Conservation (phyloP, 1,140 invertebrate genomes). For the Neodiprion pinetum region DNA sequence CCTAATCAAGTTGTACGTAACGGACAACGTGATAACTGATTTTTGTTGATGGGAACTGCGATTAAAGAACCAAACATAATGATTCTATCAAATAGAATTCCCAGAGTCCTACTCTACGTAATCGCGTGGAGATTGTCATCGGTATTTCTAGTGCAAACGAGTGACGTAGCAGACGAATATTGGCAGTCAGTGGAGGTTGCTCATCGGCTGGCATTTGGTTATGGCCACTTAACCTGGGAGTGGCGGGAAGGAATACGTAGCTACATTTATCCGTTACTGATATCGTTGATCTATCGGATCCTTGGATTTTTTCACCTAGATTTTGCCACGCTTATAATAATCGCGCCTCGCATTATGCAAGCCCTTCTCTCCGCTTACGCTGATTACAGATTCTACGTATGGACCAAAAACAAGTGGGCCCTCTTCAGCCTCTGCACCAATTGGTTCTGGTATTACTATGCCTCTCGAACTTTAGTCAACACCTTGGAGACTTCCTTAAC, state of each 20-base stretch:
- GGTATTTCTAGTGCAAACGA: conserved; percentile 78
- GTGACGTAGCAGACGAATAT: conserved; percentile 91
- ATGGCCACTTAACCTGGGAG: conserved; percentile 93
- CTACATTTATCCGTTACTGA: conserved; percentile 80
- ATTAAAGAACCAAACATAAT: neutral
- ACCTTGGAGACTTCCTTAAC: conserved; percentile 82
- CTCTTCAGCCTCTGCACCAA: conserved; percentile 70
- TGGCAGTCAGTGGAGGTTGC: conserved; percentile 93
- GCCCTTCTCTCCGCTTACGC: conserved; percentile 75
- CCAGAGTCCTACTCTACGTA: conserved; percentile 59
- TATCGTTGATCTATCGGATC: conserved; percentile 57
- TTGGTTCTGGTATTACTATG: conserved; percentile 91
- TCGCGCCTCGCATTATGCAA: conserved; percentile 78
- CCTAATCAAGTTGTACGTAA: too few relatives aligned
- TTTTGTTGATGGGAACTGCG: too few relatives aligned
- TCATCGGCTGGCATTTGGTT: conserved; percentile 82
- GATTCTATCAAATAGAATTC: neutral
- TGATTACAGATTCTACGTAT: conserved; percentile 78
- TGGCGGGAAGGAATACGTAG: conserved; percentile 84
- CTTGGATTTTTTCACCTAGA: conserved; percentile 43
- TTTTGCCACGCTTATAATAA: conserved; percentile 37
- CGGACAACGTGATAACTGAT: too few relatives aligned
- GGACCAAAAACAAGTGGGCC: conserved; percentile 73
- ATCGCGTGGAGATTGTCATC: conserved; percentile 71
- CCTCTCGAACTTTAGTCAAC: conserved; percentile 85